Evolutionary conservation across 37 sponge, comb jelly and placozoan species (phyloP).

Genomic region (Mnemiopsis leidyi): DNA sequence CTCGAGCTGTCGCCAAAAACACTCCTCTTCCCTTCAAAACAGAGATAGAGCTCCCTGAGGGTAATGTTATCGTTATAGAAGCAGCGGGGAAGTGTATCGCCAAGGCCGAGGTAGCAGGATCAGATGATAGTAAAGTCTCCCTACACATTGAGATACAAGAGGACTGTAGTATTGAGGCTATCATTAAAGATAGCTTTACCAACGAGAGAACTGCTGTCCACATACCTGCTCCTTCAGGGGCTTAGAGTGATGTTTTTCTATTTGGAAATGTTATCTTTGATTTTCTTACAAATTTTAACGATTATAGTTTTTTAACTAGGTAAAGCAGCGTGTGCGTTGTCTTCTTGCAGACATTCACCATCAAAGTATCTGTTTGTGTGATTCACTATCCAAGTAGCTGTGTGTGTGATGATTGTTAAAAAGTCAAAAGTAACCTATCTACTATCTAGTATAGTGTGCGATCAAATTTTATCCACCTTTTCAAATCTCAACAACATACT

Average conservation of each 20-base stretch:
- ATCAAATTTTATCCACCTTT: too few species aligned
- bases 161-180: conserved; percentile 3
- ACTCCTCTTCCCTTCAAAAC: not conserved
- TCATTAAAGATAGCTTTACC: not conserved
- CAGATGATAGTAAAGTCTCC: not conserved
- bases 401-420: too few species aligned
- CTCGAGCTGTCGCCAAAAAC: not conserved
- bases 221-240: not conserved
- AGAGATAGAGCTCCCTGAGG: not conserved
- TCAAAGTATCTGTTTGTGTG: too few species aligned
- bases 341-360: too few species aligned
- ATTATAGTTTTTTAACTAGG: not conserved
- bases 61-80: not conserved
- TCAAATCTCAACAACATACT: too few species aligned
- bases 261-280: not conserved
- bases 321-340: too few species aligned
- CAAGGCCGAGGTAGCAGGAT: not conserved
- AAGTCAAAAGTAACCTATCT: too few species aligned
- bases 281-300: not conserved
- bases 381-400: too few species aligned
- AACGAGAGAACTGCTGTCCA: conserved; percentile 24
- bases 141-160: not conserved
- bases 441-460: too few species aligned
- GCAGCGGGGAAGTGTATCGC: not conserved
- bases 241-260: not conserved